Conservation (phyloP, 1,140 invertebrate species). For the Gerris buenoi region DNA sequence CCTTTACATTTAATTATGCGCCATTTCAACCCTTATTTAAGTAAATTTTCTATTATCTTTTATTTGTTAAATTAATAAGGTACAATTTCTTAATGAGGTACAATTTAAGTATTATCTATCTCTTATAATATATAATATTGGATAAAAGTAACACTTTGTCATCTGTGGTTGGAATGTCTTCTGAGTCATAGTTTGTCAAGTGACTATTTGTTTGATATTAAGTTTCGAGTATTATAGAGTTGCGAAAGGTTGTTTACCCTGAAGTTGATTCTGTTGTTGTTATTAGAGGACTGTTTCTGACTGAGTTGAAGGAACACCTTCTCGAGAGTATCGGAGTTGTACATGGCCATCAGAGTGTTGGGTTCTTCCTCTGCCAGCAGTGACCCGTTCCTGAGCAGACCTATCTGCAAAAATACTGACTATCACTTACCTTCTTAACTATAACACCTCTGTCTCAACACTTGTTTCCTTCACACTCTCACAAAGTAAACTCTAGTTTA, state of each 20-base stretch:
- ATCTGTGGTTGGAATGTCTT: too few species aligned
- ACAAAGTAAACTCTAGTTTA: not conserved
- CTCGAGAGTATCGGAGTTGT: conserved; percentile 37
- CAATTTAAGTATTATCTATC: too few species aligned
- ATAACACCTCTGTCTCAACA: not conserved
- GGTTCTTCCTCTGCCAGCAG: conserved; percentile 36
- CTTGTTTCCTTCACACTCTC: not conserved
- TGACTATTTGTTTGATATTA: too few species aligned
- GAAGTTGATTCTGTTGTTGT: conserved; percentile 5
- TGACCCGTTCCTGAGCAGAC: conserved; percentile 18
- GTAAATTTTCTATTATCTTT: too few species aligned
- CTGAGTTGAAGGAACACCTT: conserved; percentile 41
- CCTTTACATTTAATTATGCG: too few species aligned
- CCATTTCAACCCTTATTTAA: too few species aligned
- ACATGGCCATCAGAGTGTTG: conserved; percentile 31
- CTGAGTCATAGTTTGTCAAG: too few species aligned
- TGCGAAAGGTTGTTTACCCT: not conserved
- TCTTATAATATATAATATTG: too few species aligned
- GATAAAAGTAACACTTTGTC: too few species aligned
- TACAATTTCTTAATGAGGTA: too few species aligned
- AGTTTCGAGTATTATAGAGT: too few species aligned
- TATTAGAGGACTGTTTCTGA: conserved; percentile 17
- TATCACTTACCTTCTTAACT: not conserved
- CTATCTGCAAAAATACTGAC: conserved; percentile 14
- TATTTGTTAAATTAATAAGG: too few species aligned